Evolutionary conservation across 2,797 vertebrate genomes (phyloP).

Genomic region (Lates japonicus): DNA sequence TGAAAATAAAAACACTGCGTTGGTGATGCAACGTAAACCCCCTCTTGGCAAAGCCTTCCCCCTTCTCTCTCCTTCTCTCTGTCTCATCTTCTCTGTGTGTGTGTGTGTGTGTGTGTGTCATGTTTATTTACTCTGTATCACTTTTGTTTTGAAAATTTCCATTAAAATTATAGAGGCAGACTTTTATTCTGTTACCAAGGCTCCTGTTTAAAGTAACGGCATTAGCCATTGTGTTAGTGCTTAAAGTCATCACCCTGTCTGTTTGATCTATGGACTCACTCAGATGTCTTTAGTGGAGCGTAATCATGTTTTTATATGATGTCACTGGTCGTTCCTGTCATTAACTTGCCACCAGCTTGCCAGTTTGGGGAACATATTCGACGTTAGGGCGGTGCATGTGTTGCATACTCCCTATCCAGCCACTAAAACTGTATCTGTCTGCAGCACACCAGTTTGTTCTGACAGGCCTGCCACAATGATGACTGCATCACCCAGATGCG

Average conservation of each 20-base stretch:
- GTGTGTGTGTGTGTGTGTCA: not conserved
- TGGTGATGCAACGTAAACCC: slow-evolving; percentile 60
- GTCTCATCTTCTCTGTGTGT: slow-evolving; percentile 32
- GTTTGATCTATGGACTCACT: slow-evolving; percentile 75
- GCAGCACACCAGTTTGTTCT: slow-evolving; percentile 90
- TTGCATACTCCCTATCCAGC: slow-evolving; percentile 91
- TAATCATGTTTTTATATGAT: slow-evolving; percentile 82
- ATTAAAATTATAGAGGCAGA: slow-evolving; percentile 37
- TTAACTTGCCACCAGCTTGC: slow-evolving; percentile 91
- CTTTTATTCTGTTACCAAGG: slow-evolving; percentile 48
- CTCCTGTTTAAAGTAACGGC: slow-evolving; percentile 53
- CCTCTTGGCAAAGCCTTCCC: slow-evolving; percentile 41
- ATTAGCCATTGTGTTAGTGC: slow-evolving; percentile 50
- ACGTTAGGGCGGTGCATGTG: slow-evolving; percentile 91
- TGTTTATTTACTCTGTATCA: slow-evolving; percentile 44
- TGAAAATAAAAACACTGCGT: slow-evolving; percentile 72
- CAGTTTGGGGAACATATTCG: slow-evolving; percentile 95
- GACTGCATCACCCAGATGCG: slow-evolving; percentile 89
- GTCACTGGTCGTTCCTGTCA: slow-evolving; percentile 83
- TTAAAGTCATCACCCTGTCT: slow-evolving; percentile 67
- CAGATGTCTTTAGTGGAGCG: slow-evolving; percentile 72
- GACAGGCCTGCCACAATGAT: slow-evolving; percentile 96
- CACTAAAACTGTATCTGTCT: slow-evolving; percentile 87
- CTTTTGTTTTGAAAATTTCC: slow-evolving; percentile 40
- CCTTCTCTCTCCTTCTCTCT: slow-evolving; percentile 18